A percentile compares a stretch with the other conserved stretches of the same genome.
Conservation (phyloP, 1,140 invertebrate genomes). For the Samia ricini region DNA sequence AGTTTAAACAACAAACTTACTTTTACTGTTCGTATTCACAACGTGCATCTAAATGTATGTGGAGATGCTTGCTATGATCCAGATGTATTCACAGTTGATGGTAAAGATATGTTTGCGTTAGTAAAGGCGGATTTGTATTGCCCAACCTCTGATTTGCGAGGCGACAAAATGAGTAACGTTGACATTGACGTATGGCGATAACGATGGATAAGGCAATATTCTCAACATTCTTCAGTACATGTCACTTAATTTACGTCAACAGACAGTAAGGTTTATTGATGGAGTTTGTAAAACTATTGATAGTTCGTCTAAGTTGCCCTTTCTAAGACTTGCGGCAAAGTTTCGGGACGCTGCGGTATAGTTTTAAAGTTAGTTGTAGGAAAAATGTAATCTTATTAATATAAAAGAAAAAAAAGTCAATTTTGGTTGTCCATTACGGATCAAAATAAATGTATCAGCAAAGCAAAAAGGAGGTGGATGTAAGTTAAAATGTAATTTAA, state of each 20-base stretch:
- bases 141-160: conserved; percentile 27
- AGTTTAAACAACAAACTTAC: neutral
- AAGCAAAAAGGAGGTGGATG: too few relatives aligned
- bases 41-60: neutral
- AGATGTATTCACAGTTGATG: neutral
- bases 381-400: too few relatives aligned
- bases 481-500: too few relatives aligned
- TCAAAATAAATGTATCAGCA: too few relatives aligned
- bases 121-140: conserved; percentile 17
- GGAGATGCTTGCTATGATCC: neutral
- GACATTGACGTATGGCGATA: conserved; percentile 21
- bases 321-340: neutral
- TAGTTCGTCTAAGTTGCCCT: neutral
- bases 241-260: conserved; percentile 1
- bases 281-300: neutral
- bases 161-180: conserved; percentile 31
- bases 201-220: neutral
- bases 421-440: too few relatives aligned
- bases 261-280: neutral
- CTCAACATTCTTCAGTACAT: neutral
- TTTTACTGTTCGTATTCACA: neutral
- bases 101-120: neutral
- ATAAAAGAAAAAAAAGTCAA: too few relatives aligned
- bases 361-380: too few relatives aligned
- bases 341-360: too few relatives aligned